phyloP scores from a whole-genome alignment of 1,140 invertebrate genomes.

The Ceratina calcarata region DNA sequence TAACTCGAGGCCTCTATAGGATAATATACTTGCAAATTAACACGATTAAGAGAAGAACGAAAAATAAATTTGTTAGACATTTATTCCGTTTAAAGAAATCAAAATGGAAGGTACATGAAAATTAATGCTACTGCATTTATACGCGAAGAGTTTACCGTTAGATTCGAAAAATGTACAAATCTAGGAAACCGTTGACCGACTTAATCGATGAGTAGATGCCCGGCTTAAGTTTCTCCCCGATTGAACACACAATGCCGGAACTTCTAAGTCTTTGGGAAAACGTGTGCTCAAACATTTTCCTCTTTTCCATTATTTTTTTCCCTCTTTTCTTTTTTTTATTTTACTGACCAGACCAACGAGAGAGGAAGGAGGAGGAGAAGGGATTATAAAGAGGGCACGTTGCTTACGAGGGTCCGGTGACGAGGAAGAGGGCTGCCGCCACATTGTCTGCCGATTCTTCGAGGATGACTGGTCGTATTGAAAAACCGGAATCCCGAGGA shows the following conservation, averaged over 20 bases:
- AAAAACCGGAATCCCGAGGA: slow-evolving; percentile 67
- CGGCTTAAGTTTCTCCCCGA: slow-evolving; percentile 22
- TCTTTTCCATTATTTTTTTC: neutral
- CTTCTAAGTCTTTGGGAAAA: neutral
- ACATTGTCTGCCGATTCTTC: slow-evolving; percentile 78
- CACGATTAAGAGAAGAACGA: too few species aligned
- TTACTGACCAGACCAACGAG: neutral
- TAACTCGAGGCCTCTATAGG: too few species aligned
- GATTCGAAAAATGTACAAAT: too few species aligned
- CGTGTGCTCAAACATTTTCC: slow-evolving; percentile 28
- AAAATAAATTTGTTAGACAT: too few species aligned
- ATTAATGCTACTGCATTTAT: too few species aligned
- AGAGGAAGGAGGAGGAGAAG: too few species aligned
- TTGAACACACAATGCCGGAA: slow-evolving; percentile 2
- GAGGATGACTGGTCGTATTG: slow-evolving; percentile 77
- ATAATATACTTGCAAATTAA: too few species aligned
- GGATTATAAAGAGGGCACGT: slow-evolving; percentile 57
- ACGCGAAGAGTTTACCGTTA: neutral
- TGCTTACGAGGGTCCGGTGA: slow-evolving; percentile 55
- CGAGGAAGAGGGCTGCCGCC: slow-evolving; percentile 63
- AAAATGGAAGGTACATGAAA: too few species aligned
- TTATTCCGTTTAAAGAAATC: neutral
- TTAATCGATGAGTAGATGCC: slow-evolving; percentile 36
- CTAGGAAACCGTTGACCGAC: neutral
- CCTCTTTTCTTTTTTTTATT: slow-evolving; percentile 1